Base-by-base conservation (phyloP, 2,113 vertebrate species). In the Opisthocomus hoazin region DNA sequence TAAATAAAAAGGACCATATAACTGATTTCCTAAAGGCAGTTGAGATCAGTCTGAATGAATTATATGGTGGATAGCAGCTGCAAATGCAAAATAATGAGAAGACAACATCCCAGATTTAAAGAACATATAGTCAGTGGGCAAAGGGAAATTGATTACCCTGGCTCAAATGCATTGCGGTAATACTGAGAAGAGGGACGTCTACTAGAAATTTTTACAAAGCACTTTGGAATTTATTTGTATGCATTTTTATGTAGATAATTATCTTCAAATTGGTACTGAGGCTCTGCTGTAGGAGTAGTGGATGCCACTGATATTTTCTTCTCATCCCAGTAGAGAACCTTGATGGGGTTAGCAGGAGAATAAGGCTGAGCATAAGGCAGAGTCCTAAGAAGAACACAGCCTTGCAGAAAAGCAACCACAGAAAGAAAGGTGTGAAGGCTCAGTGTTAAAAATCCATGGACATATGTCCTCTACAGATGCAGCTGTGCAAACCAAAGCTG, bases 51-150 rank as follows among this genome's bases (percentile, higher is more conserved):
- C 74, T 85, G 80, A 94, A 89, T 77, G 34, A 96, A 82, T 50
- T 66, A 79, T 70, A 48, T 20, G 13, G 26, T 58, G 34, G 93
- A 70, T 43, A 65, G 79, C 5, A 76, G 69, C 51, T 95, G 30
- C 65, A 90, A 85, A 92, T 69, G 57, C 30, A 78, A 75, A 94
- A 75, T 87, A 81, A 80, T 43, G 45, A 75, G 43, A 92, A 91
- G 58, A 65, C 70, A 57, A 45, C 61, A 70, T 70, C 29, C 68
- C 41, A 32, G 15, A 93, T 22, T 73, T 96, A 85, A 87, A 94
- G 78, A 91, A 80, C 41, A 85, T 80, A 22, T 19, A 30, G 37
- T 54, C 30, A 87, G 83, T 36, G 14, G 57, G 37, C 36, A 13
- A 24, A 53, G 39, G 21, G 78, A 87, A 84, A 93, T 39, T 87